Evolutionary conservation across 2,888 invertebrate genomes (phyloP).

Genomic region (Lathronympha strigana): DNA sequence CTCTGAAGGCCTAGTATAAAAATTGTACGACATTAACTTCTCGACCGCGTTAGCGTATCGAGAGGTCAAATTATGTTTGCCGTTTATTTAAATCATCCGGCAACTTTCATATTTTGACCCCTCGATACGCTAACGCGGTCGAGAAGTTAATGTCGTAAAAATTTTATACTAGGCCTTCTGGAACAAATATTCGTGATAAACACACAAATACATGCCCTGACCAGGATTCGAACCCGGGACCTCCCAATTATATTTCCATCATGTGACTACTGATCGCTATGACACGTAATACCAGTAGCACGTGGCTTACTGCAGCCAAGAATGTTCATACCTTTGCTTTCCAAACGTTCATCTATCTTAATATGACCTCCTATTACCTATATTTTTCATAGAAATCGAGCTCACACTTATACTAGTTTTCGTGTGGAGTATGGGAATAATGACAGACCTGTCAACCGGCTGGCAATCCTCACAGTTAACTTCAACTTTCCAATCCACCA

Average conservation of each 20-base stretch:
- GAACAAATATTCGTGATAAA: too few species aligned
- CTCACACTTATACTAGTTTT: background rate
- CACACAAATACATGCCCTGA: too few species aligned
- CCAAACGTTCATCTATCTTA: background rate
- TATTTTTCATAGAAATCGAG: background rate
- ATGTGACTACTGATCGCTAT: background rate
- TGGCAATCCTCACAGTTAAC: conserved; percentile 37
- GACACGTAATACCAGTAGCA: conserved; percentile 23
- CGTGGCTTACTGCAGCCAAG: conserved; percentile 30
- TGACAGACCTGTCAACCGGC: conserved; percentile 30
- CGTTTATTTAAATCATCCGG: too few species aligned
- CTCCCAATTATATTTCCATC: conserved; percentile 6
- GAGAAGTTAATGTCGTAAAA: too few species aligned
- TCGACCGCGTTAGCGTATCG: too few species aligned
- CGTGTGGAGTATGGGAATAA: background rate
- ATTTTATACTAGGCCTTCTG: too few species aligned
- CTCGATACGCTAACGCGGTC: too few species aligned
- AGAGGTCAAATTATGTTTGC: too few species aligned
- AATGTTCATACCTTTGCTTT: background rate
- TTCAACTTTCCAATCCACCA: conserved; percentile 38
- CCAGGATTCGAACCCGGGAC: too few species aligned
- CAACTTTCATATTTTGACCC: too few species aligned
- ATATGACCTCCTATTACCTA: background rate
- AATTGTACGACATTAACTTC: too few species aligned
- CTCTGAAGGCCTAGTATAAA: too few species aligned